Percentiles rank a stretch among this genome's conserved stretches.
These are phyloP conservation scores for Lepus europaeus DNA, from an alignment of 2,113 vertebrate genomes.

Conservation along the genomic window DNA sequence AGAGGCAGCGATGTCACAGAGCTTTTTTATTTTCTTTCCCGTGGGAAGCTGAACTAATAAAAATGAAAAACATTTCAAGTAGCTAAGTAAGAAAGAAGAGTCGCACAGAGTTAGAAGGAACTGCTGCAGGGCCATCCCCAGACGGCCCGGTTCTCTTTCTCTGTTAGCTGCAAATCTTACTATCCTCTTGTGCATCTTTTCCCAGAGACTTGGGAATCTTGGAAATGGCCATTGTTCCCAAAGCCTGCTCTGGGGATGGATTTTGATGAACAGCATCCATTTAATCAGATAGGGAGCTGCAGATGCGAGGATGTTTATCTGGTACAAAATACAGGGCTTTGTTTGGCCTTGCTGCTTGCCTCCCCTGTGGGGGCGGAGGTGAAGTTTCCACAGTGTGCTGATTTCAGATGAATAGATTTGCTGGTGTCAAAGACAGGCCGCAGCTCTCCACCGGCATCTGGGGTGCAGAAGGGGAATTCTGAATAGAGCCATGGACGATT, in stretches of 20 bases:
- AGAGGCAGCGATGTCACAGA: conserved; percentile 70
- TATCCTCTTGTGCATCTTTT: conserved; percentile 62
- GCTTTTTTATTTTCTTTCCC: conserved; percentile 76
- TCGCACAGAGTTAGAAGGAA: conserved; percentile 58
- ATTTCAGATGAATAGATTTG: conserved; percentile 77
- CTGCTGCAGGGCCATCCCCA: conserved; percentile 22
- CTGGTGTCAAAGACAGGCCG: conserved; percentile 78
- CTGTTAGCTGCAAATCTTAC: conserved; percentile 14
- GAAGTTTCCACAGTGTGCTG: conserved; percentile 77
- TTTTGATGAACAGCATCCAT: conserved; percentile 70
- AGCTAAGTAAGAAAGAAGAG: conserved; percentile 78
- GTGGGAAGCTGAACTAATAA: conserved; percentile 82
- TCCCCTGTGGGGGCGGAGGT: conserved; percentile 70
- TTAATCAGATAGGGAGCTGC: conserved; percentile 63
- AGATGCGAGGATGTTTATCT: conserved; percentile 69
- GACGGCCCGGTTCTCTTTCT: conserved; percentile 57
- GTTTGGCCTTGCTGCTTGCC: conserved; percentile 58
- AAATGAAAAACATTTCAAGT: conserved; percentile 84
- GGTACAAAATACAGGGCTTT: conserved; percentile 68
- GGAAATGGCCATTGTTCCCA: conserved; percentile 67
- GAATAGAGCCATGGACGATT: conserved; percentile 88
- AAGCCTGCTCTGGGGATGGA: conserved; percentile 50
- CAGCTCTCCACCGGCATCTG: conserved; percentile 74
- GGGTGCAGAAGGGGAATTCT: conserved; percentile 82
- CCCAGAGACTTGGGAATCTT: conserved; percentile 56